phyloP scores from a whole-genome alignment of 2,888 invertebrate genomes.

The Allacma fusca region DNA sequence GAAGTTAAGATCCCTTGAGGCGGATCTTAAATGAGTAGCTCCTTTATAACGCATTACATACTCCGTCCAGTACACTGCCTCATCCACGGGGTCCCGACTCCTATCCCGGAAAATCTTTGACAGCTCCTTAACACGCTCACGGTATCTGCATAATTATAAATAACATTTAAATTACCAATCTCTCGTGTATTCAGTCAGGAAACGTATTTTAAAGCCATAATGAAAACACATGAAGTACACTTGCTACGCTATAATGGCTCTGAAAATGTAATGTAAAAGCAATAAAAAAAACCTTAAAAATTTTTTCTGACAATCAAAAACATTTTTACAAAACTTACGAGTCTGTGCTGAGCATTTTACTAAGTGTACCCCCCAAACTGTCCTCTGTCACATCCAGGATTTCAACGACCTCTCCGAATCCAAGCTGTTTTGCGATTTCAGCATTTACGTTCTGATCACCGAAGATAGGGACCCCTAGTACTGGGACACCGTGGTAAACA shows the following conservation, averaged over 20 bases:
- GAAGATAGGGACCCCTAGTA: background rate
- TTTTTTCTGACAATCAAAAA: too few relatives aligned
- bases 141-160: background rate
- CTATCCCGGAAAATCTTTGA: background rate
- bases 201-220: too few relatives aligned
- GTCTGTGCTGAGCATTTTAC: background rate
- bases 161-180: too few relatives aligned
- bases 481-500: background rate
- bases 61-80: conserved; percentile 8
- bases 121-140: background rate
- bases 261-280: background rate
- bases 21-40: background rate
- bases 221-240: too few relatives aligned
- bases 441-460: conserved; percentile 10
- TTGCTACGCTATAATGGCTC: too few relatives aligned
- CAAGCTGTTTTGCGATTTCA: background rate
- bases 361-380: background rate
- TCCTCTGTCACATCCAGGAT: background rate
- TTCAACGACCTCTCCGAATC: background rate
- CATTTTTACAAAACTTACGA: background rate
- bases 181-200: too few relatives aligned
- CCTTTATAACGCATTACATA: background rate
- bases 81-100: background rate
- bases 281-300: background rate
- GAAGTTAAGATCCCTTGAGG: background rate